These are phyloP conservation scores for Drosophila bifasciata DNA, from an alignment of 1,140 invertebrate species.

Conservation along the genomic window DNA sequence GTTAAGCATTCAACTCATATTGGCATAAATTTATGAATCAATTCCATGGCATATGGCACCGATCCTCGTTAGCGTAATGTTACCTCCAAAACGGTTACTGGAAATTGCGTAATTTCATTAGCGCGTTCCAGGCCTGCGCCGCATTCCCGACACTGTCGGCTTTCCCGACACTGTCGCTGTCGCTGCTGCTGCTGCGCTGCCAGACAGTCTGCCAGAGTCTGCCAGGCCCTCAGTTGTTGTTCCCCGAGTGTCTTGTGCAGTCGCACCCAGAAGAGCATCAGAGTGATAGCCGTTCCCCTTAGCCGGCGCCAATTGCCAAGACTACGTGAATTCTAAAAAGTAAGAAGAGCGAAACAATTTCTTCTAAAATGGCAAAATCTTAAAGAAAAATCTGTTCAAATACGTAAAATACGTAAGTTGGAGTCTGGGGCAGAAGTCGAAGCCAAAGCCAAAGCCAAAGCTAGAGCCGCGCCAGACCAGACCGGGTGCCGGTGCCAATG, in stretches of 20 bases:
- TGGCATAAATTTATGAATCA: too few species aligned
- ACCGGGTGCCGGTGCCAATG: constrained; percentile 14
- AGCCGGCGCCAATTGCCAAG: too few species aligned
- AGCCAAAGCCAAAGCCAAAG: neutral
- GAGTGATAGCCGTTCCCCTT: too few species aligned
- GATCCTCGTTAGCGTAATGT: constrained; percentile 4
- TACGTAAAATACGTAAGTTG: constrained; percentile 1
- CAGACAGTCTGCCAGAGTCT: constrained; percentile 6
- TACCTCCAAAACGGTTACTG: constrained; percentile 12
- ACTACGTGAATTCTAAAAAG: too few species aligned
- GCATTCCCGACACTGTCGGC: constrained; percentile 35
- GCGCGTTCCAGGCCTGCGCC: constrained; percentile 34
- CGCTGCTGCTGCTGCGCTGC: constrained; percentile 20
- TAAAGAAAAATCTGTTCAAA: neutral
- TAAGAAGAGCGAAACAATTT: too few species aligned
- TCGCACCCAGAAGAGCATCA: constrained; percentile 13
- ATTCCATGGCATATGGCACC: neutral
- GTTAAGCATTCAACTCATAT: too few species aligned
- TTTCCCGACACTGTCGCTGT: constrained; percentile 14
- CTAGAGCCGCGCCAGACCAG: neutral
- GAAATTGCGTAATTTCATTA: constrained; percentile 71
- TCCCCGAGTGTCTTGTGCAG: constrained; percentile 38
- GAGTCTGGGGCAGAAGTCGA: neutral
- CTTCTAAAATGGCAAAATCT: too few species aligned
- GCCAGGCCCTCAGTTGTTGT: constrained; percentile 28